Percentiles rank a stretch among this genome's conserved stretches.
Conservation (phyloP, 2,888 invertebrate species). For the Punctoribates punctum region DNA sequence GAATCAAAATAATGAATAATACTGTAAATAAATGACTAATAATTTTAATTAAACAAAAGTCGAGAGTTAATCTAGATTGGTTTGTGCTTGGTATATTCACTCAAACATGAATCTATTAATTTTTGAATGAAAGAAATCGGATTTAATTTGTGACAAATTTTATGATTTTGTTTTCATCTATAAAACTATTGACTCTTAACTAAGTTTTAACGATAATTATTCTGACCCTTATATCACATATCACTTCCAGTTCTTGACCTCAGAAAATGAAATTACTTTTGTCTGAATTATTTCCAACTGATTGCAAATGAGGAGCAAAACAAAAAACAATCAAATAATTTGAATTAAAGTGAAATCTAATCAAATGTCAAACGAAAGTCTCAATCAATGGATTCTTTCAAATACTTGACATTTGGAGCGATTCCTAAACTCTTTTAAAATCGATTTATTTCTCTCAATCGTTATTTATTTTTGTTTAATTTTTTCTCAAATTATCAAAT, state of each 20-base stretch:
- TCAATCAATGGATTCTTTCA: background rate
- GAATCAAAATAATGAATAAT: no score
- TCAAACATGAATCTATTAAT: no score
- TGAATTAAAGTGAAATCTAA: background rate
- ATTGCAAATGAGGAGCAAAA: background rate
- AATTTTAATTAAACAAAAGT: no score
- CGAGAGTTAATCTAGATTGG: no score
- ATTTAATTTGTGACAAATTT: no score
- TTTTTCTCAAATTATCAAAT: no score
- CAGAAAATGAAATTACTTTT: background rate
- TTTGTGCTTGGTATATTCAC: no score
- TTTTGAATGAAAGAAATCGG: no score
- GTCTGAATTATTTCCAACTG: slow-evolving; percentile 5
- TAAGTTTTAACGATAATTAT: background rate
- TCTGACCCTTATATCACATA: background rate
- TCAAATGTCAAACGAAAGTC: background rate
- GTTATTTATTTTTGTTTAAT: background rate
- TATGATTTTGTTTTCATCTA: no score
- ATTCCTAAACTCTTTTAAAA: background rate
- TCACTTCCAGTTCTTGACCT: background rate
- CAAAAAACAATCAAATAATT: background rate
- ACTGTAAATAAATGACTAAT: no score
- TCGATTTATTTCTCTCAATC: background rate
- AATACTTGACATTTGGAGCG: slow-evolving; percentile 15
- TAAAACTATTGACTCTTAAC: no score